phyloP scores from a whole-genome alignment of 2,113 vertebrate genomes.

The Rhodinocichla rosea region DNA sequence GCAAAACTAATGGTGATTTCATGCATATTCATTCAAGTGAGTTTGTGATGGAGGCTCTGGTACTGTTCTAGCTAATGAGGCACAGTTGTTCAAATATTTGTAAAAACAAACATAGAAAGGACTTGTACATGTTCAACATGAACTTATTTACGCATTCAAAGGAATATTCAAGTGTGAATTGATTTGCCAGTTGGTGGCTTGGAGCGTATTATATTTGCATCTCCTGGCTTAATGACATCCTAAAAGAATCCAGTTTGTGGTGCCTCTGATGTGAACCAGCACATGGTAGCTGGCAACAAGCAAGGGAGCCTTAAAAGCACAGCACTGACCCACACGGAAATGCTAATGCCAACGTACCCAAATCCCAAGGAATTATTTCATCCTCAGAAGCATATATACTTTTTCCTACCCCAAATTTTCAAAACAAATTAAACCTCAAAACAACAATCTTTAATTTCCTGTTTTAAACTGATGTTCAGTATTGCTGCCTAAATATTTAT shows the following conservation, averaged over 20 bases:
- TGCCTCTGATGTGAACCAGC: not conserved
- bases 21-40: slow-evolving; percentile 38
- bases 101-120: slow-evolving; percentile 42
- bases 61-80: slow-evolving; percentile 36
- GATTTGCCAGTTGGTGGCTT: slow-evolving; percentile 12
- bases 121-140: not conserved
- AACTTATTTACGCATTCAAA: slow-evolving; percentile 34
- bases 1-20: slow-evolving; percentile 49
- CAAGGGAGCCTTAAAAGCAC: not conserved
- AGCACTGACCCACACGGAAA: not conserved
- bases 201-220: not conserved
- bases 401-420: not conserved
- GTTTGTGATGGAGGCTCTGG: not conserved
- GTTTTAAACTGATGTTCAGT: not conserved
- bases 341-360: rapidly evolving
- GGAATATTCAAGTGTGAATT: slow-evolving; percentile 21
- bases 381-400: not conserved
- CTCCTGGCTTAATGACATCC: not conserved
- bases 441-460: not conserved
- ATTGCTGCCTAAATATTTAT: not conserved
- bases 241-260: not conserved
- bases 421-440: not conserved
- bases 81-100: slow-evolving; percentile 24
- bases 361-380: not conserved
- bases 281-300: not conserved